Base-by-base conservation (phyloP, 1,140 invertebrate species). In the Hypothenemus hampei region DNA sequence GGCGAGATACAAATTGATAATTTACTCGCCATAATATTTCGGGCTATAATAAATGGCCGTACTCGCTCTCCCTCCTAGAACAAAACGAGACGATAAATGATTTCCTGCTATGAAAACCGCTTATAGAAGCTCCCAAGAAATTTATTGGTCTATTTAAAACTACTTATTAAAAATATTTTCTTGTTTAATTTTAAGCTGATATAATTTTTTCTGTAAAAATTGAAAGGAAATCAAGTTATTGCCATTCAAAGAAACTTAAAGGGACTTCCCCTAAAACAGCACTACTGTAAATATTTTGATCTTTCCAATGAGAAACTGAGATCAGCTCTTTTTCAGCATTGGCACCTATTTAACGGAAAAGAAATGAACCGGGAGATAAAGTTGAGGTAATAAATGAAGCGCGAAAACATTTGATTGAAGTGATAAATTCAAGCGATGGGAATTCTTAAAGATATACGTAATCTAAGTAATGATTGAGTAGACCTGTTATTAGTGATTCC, bases 381-480 rank as follows among this genome's bases (percentile, higher is more conserved):
- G 40, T 18, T 23, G 22, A 43, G 18, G 40, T 43, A 21, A 43
- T 43, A 43, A 43, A 43, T 43, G 40, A 43, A 43, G 40, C 40
- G 40, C 40, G 40, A 43, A 43, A 43, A 43, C 19, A 21, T 43
- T 43, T 43, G 40, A 43, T 43, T 43, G 40, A 23, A 21, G 40
- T 13, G 40, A 43, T 43, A 43, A 43, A 43, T 43, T 43, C 21
- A 5, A 21, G 23, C 19, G 40, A 43, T 43, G 40, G 21, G 23
- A 23, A 23, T 16, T 43, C 20, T 23, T 23, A 43, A 43, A 43
- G 40, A 23, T 43, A 43, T 18, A 39, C 19, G n/a, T 39, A 10
- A 8, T 31, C 26, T 13, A 31, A n/a, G n/a, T n/a, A 31, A 31
- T 31, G 26, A 31, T 31, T 8, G 26, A 31, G 26, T 31, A 13